These are phyloP conservation scores for Rhyacophila brunnea DNA, from an alignment of 1,140 invertebrate genomes.

Conservation along the genomic window DNA sequence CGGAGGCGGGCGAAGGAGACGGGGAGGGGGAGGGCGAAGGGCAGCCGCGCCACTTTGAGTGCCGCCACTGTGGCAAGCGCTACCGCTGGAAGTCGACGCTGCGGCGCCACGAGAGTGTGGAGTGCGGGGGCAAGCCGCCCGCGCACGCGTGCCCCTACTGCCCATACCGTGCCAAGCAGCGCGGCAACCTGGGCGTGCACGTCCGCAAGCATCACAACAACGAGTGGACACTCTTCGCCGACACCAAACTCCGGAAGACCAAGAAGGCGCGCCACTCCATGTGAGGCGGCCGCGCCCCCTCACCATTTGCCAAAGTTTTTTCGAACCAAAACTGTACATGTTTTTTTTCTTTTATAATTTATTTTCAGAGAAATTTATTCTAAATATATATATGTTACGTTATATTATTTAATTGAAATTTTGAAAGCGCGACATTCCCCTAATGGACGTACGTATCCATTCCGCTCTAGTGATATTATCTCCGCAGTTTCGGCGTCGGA, in stretches of 20 bases:
- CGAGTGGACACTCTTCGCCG: slow-evolving; percentile 52
- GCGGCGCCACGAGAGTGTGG: slow-evolving; percentile 78
- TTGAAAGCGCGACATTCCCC: slow-evolving; percentile 17
- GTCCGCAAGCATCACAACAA: slow-evolving; percentile 71
- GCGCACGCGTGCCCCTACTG: slow-evolving; percentile 80
- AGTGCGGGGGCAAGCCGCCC: slow-evolving; percentile 83
- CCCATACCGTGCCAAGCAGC: slow-evolving; percentile 74
- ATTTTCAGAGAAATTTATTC: slow-evolving; percentile 34
- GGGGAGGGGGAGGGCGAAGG: slow-evolving; percentile 26
- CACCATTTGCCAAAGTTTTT: slow-evolving; percentile 35
- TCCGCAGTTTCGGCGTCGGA: slow-evolving; percentile 10
- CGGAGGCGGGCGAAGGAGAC: slow-evolving; percentile 3
- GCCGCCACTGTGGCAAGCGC: slow-evolving; percentile 75
- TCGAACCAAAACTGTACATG: slow-evolving; percentile 35
- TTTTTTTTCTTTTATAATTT: slow-evolving; percentile 32
- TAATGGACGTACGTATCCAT: slow-evolving; percentile 12
- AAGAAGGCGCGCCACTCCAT: slow-evolving; percentile 39
- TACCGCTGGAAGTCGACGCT: slow-evolving; percentile 82
- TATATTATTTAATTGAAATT: slow-evolving; percentile 19
- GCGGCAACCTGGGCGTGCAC: slow-evolving; percentile 78
- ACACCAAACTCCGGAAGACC: slow-evolving; percentile 48
- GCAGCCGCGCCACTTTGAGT: slow-evolving; percentile 65
- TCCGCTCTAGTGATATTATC: slow-evolving; percentile 31
- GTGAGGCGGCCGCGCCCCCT: slow-evolving; percentile 12
- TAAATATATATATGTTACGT: slow-evolving; percentile 22